A percentile compares a stretch with the other conserved stretches of the same genome.
Conservation (phyloP, 2,888 invertebrate species). For the Tubulanus polymorphus region DNA sequence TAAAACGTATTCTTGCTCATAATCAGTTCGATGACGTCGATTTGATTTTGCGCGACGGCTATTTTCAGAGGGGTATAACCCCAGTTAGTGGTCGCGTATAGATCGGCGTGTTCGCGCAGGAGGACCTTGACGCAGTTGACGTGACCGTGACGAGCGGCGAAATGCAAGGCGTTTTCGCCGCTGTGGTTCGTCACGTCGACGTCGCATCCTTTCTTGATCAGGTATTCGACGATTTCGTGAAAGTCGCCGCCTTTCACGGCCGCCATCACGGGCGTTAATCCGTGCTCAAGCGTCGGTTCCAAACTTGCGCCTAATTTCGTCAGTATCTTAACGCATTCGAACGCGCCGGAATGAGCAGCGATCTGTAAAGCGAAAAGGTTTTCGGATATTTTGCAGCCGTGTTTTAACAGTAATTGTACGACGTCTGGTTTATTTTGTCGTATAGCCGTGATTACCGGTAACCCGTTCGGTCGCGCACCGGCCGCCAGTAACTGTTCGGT, state of each 20-base stretch:
- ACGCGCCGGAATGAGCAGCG: conserved; percentile 37
- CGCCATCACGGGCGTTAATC: conserved; percentile 50
- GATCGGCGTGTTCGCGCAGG: conserved; percentile 31
- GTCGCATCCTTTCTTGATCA: conserved; percentile 38
- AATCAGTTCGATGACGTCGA: conserved; percentile 28
- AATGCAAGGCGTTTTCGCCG: conserved; percentile 40
- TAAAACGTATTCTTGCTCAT: too few species aligned
- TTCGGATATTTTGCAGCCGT: conserved; percentile 32
- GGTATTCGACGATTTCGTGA: conserved; percentile 30
- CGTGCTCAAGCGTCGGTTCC: conserved; percentile 42
- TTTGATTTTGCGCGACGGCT: conserved; percentile 36
- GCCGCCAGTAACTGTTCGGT: too few species aligned
- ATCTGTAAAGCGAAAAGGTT: conserved; percentile 39
- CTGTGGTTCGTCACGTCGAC: conserved; percentile 41
- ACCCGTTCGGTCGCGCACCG: too few species aligned
- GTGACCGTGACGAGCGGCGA: conserved; percentile 39
- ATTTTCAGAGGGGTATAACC: conserved; percentile 43
- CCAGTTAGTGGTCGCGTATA: conserved; percentile 31
- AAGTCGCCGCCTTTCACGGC: conserved; percentile 41
- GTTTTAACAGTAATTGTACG: conserved; percentile 32
- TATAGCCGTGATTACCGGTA: conserved; percentile 28
- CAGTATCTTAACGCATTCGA: conserved; percentile 33
- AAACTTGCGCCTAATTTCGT: conserved; percentile 39
- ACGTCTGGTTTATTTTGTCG: conserved; percentile 29
- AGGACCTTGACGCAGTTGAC: conserved; percentile 31